Evolutionary conservation across 2,113 vertebrate genomes (phyloP), one percentile per base, ranked within the genome.

Genomic region (Cinclus mexicanus): DNA sequence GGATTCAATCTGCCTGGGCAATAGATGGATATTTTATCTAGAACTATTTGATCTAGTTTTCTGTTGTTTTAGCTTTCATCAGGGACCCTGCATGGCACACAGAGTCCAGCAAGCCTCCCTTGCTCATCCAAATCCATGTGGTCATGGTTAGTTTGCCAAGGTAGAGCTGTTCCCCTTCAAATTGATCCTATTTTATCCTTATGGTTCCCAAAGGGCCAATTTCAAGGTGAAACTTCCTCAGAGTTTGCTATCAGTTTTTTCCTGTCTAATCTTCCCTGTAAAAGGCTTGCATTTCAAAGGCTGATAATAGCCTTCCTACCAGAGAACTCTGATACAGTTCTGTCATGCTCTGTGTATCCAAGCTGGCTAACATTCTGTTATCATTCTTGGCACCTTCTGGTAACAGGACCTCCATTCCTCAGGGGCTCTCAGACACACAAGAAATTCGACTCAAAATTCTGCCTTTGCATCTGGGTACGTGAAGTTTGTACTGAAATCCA

Each of bases 201-300:
- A 8, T 6, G 18, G 31, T 41, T 89, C 74, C 69, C 74, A 52
- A 60, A 53, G 74, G 53, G 37, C 69, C 85, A 26, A 24, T 87
- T 84, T 41, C 88, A 87, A 82, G 44, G 67, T 90, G 44, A 87
- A 91, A 50, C 28, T 89, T 84, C 26, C 56, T 75, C 29, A 13
- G 76, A 67, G 28, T 80, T 94, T 81, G 28, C 13, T 71, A 49
- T 23, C 29, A 21, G 42, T 44, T 94, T 52, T 64, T n/a, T 61
- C 41, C 31, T 2, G 0, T 87, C 64, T 24, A n/a, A 28, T 71
- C 69, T 89, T 83, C 47, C 33, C 49, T 83, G 90, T 67, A 84
- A 67, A 91, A 87, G 60, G 22, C 78, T 92, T 89, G 79, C n/a
- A 49, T 94, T 77, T 92, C 60, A 22, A 78, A 91, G 80, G 60